A percentile compares a stretch with the other conserved stretches of the same genome.
Evolutionary conservation across 2,113 vertebrate genomes (phyloP).

Genomic region (Mesitornis unicolor): DNA sequence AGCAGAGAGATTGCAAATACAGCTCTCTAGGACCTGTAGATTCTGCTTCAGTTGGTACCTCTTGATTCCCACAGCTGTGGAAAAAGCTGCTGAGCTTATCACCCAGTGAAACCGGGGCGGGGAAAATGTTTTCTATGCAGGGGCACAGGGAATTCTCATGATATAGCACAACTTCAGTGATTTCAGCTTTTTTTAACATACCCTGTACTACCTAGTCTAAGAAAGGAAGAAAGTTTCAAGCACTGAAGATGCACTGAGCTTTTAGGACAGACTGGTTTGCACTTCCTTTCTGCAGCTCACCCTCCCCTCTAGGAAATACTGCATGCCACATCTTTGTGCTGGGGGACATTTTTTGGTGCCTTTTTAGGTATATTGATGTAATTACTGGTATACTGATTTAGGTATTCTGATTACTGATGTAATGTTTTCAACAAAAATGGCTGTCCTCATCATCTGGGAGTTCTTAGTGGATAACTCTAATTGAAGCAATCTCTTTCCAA

Average conservation of each 20-base stretch:
- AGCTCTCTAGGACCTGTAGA: neutral
- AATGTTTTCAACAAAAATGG: neutral
- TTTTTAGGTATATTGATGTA: neutral
- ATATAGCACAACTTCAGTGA: neutral
- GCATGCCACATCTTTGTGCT: neutral
- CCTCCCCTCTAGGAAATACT: neutral
- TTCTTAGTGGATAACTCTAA: neutral
- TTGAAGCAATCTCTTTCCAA: neutral
- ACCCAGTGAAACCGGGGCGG: neutral
- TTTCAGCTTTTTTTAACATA: neutral
- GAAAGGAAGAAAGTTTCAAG: neutral
- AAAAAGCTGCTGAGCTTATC: neutral
- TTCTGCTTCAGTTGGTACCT: neutral
- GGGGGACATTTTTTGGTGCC: no score
- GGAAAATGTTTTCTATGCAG: neutral
- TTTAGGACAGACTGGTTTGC: neutral
- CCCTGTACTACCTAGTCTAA: fast-evolving
- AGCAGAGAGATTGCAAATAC: neutral
- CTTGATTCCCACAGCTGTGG: neutral
- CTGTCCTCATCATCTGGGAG: fast-evolving
- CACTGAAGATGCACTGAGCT: neutral
- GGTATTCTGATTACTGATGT: neutral
- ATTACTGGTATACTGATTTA: neutral
- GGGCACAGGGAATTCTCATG: neutral
- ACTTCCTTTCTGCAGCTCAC: fast-evolving